Evolutionary conservation across 2,797 vertebrate species (phyloP), one percentile per base, ranked within the genome.

Genomic region (Cossypha polioptera): DNA sequence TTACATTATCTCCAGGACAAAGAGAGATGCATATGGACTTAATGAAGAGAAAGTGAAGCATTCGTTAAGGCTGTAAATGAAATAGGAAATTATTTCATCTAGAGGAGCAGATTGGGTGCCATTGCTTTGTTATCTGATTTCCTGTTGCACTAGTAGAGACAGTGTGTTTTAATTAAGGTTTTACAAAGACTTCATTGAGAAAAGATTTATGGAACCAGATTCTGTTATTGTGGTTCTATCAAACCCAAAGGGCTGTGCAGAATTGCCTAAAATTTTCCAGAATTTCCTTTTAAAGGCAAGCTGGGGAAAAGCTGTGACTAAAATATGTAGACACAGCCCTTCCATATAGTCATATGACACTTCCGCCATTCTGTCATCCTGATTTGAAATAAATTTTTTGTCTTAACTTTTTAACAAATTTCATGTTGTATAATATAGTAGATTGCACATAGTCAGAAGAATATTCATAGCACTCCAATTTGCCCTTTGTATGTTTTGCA

Each of bases 61-160:
- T 84, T 84, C 1, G 0, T 86, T 94, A 76, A 51, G 76, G 45
- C 54, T 1, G 1, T 33, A 91, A 90, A 89, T 80, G 63, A 93
- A 92, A 89, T 55, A 90, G 71, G 77, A 95, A 95, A 93, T 91
- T 85, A 81, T 78, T 83, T 69, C 50, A 81, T 53, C 59, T 53
- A 75, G 26, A 94, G 45, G 17, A 88, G 45, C 48, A 53, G 50
- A 84, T 26, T 67, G 42, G 63, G 63, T 55, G n/a, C 45, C 2
- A 2, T 38, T 66, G 61, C 31, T 91, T 89, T 85, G 28, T 92
- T 89, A 84, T 73, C 43, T 73, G 59, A 79, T 69, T 94, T 94
- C 38, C 74, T 79, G 25, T 69, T 86, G 57, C 63, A 57, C 19
- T 55, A n/a, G 36, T 43, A 50, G 73, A 88, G 48, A 73, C 16